These are phyloP conservation scores for Acropora yongei DNA, from an alignment of 64 coral and sea anemone species.

Conservation along the genomic window DNA sequence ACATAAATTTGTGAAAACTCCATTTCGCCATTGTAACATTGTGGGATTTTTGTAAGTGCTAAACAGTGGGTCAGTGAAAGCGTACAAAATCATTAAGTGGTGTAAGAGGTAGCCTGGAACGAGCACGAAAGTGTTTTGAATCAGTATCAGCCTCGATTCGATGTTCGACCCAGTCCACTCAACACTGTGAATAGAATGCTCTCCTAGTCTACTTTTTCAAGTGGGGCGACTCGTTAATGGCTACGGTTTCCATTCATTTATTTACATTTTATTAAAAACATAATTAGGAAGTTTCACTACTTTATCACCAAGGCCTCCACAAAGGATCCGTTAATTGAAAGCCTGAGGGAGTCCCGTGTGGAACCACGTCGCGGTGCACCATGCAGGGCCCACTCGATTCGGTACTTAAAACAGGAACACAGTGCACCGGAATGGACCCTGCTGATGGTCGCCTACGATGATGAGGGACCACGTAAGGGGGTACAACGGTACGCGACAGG, in stretches of 20 bases:
- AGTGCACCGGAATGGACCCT: conserved; percentile 20
- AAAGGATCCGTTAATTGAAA: conserved; percentile 63
- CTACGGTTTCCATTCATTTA: no score
- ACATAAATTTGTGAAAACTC: conserved; percentile 1
- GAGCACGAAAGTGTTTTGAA: no score
- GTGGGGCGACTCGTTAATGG: no score
- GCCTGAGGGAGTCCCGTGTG: neutral
- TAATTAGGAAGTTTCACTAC: neutral
- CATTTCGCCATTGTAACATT: neutral
- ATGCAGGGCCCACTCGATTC: neutral
- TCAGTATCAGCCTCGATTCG: no score
- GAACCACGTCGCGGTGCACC: neutral
- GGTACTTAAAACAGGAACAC: conserved; percentile 27
- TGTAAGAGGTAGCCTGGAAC: no score
- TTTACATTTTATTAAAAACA: neutral
- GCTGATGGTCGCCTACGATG: neutral
- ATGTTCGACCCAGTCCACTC: no score
- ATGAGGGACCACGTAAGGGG: conserved; percentile 4
- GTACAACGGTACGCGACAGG: neutral
- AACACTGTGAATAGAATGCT: no score
- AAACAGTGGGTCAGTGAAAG: neutral
- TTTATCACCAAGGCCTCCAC: conserved; percentile 75
- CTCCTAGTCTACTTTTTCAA: no score
- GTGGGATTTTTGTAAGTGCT: neutral
- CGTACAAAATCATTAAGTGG: neutral